These are phyloP conservation scores for Eonycteris spelaea DNA, from an alignment of 2,113 vertebrate species.

Conservation along the genomic window DNA sequence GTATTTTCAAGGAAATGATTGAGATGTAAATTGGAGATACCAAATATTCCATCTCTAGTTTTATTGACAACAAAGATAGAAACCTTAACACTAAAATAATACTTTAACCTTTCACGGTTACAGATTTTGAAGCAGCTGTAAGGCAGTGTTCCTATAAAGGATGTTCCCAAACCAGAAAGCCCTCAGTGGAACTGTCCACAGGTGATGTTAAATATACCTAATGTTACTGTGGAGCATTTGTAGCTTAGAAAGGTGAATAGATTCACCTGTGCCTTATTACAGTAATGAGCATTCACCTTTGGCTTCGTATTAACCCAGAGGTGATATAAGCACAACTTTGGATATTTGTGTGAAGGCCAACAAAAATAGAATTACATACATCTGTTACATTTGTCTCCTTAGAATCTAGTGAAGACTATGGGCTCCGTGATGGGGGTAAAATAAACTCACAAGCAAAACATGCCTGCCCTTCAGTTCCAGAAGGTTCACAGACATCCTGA, in stretches of 20 bases:
- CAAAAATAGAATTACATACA: not conserved
- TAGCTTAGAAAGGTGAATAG: not conserved
- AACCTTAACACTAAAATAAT: not conserved
- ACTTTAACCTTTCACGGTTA: not conserved
- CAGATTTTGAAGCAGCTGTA: not conserved
- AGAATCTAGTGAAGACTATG: not conserved
- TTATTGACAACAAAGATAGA: not conserved
- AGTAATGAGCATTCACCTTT: not conserved
- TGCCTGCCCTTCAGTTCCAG: not conserved
- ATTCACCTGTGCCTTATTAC: not conserved
- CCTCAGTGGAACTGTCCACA: not conserved
- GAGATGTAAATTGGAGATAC: not conserved
- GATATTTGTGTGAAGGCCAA: not conserved
- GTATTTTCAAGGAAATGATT: not conserved
- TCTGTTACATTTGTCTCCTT: not conserved
- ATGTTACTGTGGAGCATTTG: not conserved
- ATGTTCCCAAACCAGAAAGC: not conserved
- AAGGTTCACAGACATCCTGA: not conserved
- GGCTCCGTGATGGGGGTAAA: not conserved
- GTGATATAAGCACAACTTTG: not conserved
- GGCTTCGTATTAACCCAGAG: not conserved
- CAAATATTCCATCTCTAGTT: not conserved
- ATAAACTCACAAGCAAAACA: not conserved
- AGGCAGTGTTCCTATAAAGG: not conserved
- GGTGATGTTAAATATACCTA: not conserved